Evolutionary conservation across 1,140 invertebrate genomes (phyloP), one percentile per base, ranked within the genome.

Genomic region (Sycobia sp.): DNA sequence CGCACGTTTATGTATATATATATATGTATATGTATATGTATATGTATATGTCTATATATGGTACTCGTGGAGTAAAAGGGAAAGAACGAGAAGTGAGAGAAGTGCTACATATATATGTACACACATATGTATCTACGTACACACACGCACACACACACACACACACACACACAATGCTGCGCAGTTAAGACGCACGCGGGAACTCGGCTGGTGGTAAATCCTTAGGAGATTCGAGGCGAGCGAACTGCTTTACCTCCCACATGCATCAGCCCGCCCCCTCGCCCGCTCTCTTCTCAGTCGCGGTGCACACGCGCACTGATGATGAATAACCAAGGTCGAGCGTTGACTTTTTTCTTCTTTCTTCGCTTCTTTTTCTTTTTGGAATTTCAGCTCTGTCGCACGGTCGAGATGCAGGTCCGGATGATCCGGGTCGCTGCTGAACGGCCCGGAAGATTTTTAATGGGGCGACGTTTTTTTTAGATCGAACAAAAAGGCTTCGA

Each of bases 281-380:
- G n/a, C 53, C 29, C 25, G 27, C 39, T 43, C 41, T 43, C 38
- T 43, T 22, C 9, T n/a, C 13, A 2, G 10, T 5, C 8, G 3
- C 16, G 3, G 1, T 13, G 5, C 46, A 25, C 23, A 13, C 20
- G 13, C 7, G 39, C 47, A 41, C 44, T 44, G 38, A 66, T 74
- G 74, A 77, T 69, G 51, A 62, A 76, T 73, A 67, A 50, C 67
- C 56, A 68, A 67, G 67, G 69, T 70, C 67, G 62, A 50, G 5
- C 62, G 29, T 55, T 43, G 44, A 51, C 50, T 64, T 55, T 60
- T 64, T n/a, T n/a, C n/a, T n/a, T n/a, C n/a, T n/a, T n/a, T n/a
- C n/a, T n/a, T n/a, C n/a, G n/a, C n/a, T n/a, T n/a, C n/a, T n/a
- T n/a, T n/a, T n/a, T n/a, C n/a, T n/a, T n/a, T n/a, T n/a, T 51